These are phyloP conservation scores for Tachyglossus aculeatus DNA, from an alignment of 2,797 vertebrate genomes.

Conservation along the genomic window DNA sequence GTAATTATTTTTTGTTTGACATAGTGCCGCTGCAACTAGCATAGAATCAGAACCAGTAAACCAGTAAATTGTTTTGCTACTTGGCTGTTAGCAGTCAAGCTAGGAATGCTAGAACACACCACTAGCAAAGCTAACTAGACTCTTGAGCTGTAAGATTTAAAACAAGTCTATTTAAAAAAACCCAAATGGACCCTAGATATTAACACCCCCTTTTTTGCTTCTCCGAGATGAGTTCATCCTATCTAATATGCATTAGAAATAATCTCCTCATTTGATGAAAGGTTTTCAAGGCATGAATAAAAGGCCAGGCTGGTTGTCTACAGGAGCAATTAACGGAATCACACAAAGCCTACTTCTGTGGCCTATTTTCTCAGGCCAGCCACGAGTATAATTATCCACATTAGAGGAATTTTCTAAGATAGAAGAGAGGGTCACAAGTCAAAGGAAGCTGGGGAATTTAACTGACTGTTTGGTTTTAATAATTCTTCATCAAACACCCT, in stretches of 20 bases:
- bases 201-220: conserved; percentile 32
- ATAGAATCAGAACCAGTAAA: conserved; percentile 66
- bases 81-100: conserved; percentile 44
- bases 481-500: conserved; percentile 36
- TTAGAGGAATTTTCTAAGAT: conserved; percentile 45
- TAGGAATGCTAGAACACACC: conserved; percentile 44
- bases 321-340: conserved; percentile 60
- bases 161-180: conserved; percentile 12
- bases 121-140: conserved; percentile 28
- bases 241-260: conserved; percentile 58
- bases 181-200: conserved; percentile 3
- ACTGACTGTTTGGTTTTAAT: conserved; percentile 52
- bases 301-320: conserved; percentile 58
- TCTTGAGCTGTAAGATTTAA: conserved; percentile 31
- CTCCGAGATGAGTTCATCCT: conserved; percentile 54
- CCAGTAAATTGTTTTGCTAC: conserved; percentile 63
- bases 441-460: conserved; percentile 47
- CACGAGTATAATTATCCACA: conserved; percentile 56
- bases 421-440: conserved; percentile 48
- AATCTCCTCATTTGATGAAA: conserved; percentile 59
- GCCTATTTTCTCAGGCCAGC: conserved; percentile 55
- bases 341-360: conserved; percentile 50
- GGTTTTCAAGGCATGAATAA: conserved; percentile 55
- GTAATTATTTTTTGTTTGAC: conserved; percentile 67
- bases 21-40: conserved; percentile 40